A percentile compares a stretch with the other conserved stretches of the same genome.
Evolutionary conservation across 2,113 vertebrate species (phyloP).

Genomic region (Cochlearius cochlearius): DNA sequence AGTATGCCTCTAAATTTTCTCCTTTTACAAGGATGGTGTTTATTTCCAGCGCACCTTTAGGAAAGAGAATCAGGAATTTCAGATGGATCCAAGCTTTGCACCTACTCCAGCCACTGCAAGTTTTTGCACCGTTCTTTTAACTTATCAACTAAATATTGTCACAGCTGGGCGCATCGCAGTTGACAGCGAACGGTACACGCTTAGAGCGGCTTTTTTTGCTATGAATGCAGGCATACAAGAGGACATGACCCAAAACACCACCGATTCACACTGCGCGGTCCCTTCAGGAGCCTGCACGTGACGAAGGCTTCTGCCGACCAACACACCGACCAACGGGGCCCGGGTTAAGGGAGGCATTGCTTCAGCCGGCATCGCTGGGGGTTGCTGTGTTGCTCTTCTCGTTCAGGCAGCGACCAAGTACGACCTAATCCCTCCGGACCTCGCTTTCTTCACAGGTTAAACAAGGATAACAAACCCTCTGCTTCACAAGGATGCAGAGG

Average conservation of each 20-base stretch:
- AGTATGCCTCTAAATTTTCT: neutral
- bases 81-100: neutral
- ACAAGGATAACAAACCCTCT: neutral
- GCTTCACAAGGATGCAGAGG: neutral
- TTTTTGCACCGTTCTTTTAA: neutral
- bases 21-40: neutral
- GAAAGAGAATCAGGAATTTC: neutral
- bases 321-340: rapidly evolving
- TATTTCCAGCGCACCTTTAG: neutral
- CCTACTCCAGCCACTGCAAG: neutral
- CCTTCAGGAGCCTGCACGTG: neutral
- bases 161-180: neutral
- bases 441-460: neutral
- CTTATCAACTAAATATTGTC: neutral
- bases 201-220: neutral
- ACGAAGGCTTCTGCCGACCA: neutral
- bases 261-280: rapidly evolving
- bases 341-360: neutral
- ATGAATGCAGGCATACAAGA: rapidly evolving
- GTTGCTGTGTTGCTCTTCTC: neutral
- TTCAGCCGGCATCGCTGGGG: rapidly evolving
- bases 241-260: neutral
- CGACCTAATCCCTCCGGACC: neutral
- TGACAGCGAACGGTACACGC: rapidly evolving
- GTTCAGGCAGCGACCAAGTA: neutral